Base-by-base conservation (phyloP, 1,140 invertebrate genomes). In the Papilio aristodemus region DNA sequence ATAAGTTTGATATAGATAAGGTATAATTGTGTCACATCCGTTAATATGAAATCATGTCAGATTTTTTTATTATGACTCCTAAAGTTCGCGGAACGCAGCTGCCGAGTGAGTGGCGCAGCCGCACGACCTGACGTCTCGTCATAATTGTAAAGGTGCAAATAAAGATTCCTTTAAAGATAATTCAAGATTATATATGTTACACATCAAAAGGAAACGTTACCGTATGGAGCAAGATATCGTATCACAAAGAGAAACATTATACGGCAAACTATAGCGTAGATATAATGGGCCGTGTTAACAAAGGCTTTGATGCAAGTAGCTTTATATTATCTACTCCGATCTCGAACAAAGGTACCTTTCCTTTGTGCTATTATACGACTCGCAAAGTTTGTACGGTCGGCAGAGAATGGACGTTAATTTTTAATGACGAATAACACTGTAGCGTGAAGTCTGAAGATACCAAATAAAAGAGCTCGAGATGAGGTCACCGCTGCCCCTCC, bases 401-500 rank as follows among this genome's bases (percentile, higher is more conserved):
- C 17, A 6, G n/a, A 32, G 59, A 39, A 62, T 62, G 36, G 32
- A 39, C 59, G 59, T 62, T 62, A 62, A 62, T 62, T 38, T 60
- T 62, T 62, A 62, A 62, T 62, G 59, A 62, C 36, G 59, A 62
- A 62, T 62, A 68, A 38, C 67, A 58, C 38, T 39, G 58, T 62
- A 69, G 57, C 32, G 43, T 36, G 36, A 69, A 59, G 41, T 17
- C 19, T 59, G 25, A 46, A 71, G 63, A 62, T 67, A 39, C 43
- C 59, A 73, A 74, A 62, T 71, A 74, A 73, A 74, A 77, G 76
- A 74, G 67, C 68, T 54, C 57, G 58, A 71, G 83, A 77, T 88
- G 87, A 87, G 85, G 84, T 87, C 87, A 87, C 79, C 71, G 72
- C 67, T 66, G 71, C 73, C 72, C 71, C 75, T 74, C 72, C 74